Evolutionary conservation across 2,113 vertebrate species (phyloP).

Genomic region (Quiscalus mexicanus): DNA sequence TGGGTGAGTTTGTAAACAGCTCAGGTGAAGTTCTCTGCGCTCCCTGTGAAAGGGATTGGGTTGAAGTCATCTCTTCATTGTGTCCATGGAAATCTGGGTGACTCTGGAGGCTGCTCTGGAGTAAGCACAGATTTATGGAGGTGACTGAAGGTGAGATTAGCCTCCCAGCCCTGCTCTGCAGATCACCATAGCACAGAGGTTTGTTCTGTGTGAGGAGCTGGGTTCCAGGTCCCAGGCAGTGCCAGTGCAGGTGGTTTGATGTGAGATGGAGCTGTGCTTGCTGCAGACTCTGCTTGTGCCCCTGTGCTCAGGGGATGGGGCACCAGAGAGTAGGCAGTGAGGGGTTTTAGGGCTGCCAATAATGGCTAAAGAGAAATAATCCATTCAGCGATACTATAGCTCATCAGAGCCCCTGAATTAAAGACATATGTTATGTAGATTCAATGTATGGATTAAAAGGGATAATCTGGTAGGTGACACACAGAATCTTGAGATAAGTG

Average conservation of each 20-base stretch:
- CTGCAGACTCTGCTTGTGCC: not conserved
- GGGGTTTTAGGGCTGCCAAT: constrained; percentile 52
- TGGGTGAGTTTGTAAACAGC: not conserved
- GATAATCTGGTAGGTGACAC: constrained; percentile 72
- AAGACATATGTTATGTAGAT: constrained; percentile 68
- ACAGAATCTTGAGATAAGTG: constrained; percentile 72
- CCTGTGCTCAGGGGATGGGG: not conserved
- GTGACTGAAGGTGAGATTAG: not conserved
- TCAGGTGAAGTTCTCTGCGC: not conserved
- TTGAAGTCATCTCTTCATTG: not conserved
- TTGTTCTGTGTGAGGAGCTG: not conserved
- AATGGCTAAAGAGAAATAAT: constrained; percentile 72
- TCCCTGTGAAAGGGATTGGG: not conserved
- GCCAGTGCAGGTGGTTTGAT: not conserved
- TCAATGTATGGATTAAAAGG: constrained; percentile 71
- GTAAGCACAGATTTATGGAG: not conserved
- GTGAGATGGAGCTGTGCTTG: not conserved
- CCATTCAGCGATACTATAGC: constrained; percentile 52
- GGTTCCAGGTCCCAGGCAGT: not conserved
- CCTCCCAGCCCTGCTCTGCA: not conserved
- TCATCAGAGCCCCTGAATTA: constrained; percentile 65
- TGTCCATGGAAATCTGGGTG: not conserved
- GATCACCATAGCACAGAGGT: not conserved
- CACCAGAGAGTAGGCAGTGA: not conserved
- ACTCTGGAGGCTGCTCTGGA: not conserved